phyloP scores from a whole-genome alignment of 2,797 vertebrate genomes.

The Aplochiton taeniatus region DNA sequence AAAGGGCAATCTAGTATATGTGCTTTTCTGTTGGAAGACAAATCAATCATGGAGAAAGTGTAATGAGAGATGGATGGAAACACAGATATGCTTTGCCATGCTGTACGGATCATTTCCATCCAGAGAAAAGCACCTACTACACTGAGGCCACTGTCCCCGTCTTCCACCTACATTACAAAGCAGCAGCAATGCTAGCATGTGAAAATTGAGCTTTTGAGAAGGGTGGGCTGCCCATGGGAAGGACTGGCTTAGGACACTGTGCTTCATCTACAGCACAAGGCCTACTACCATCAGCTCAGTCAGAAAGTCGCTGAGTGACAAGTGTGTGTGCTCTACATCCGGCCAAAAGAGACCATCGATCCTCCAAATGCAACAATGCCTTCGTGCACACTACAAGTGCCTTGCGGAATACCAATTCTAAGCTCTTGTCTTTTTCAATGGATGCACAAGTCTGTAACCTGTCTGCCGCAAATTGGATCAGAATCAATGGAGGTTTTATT shows the following conservation, averaged over 20 bases:
- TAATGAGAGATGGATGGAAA: background rate
- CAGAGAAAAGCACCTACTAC: conserved; percentile 8
- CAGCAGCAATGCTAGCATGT: conserved; percentile 23
- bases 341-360: conserved; percentile 55
- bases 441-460: conserved; percentile 59
- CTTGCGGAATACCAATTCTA: conserved; percentile 63
- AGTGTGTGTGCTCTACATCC: conserved; percentile 17
- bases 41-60: background rate
- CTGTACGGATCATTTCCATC: conserved; percentile 10
- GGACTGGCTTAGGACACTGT: conserved; percentile 34
- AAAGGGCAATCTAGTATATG: background rate
- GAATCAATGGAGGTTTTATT: conserved; percentile 69
- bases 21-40: background rate
- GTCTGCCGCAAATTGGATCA: conserved; percentile 66
- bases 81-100: background rate
- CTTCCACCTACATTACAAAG: conserved; percentile 7
- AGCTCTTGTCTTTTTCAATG: conserved; percentile 63
- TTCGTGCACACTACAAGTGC: conserved; percentile 33
- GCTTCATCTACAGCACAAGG: conserved; percentile 45
- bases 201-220: conserved; percentile 33
- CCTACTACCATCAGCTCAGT: conserved; percentile 27
- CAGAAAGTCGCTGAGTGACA: conserved; percentile 31
- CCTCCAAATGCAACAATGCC: conserved; percentile 53
- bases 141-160: background rate
- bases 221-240: conserved; percentile 28